These are phyloP conservation scores for Thalassarche chlororhynchos DNA, from an alignment of 2,113 vertebrate genomes.

Conservation along the genomic window DNA sequence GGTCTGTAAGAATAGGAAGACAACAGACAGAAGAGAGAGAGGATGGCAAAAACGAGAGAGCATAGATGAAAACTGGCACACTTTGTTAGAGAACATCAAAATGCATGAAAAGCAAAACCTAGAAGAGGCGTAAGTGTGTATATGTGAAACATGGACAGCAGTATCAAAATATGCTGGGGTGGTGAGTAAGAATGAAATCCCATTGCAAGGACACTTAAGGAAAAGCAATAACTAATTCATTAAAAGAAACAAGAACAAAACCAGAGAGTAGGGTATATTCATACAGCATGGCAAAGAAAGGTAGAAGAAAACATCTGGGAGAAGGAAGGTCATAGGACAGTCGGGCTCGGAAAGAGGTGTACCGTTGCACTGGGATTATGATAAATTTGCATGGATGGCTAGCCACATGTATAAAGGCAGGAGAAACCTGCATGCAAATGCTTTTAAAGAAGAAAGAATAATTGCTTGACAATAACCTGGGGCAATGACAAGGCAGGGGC, in stretches of 20 bases:
- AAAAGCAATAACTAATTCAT: not conserved
- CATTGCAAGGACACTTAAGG: not conserved
- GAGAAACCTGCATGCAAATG: not conserved
- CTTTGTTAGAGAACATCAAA: not conserved
- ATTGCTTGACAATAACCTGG: not conserved
- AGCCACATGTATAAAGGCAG: not conserved
- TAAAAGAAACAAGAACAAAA: not conserved
- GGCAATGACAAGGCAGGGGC: constrained; percentile 11
- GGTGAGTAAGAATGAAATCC: not conserved
- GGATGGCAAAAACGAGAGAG: not conserved
- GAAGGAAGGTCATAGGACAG: not conserved
- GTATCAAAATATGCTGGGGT: not conserved
- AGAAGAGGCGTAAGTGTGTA: not conserved
- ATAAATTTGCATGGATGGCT: not conserved
- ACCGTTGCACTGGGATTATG: not conserved
- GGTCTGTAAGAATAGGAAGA: not conserved
- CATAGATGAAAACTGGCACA: not conserved
- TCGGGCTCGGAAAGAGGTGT: not conserved
- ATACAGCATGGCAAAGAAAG: not conserved
- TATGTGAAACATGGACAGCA: not conserved
- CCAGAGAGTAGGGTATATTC: not conserved
- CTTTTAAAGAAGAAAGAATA: not conserved
- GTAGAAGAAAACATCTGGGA: not conserved
- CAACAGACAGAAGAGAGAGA: not conserved
- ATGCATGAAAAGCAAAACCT: not conserved